Conservation (phyloP, 2,113 vertebrate species). For the Callaeas wilsoni region DNA sequence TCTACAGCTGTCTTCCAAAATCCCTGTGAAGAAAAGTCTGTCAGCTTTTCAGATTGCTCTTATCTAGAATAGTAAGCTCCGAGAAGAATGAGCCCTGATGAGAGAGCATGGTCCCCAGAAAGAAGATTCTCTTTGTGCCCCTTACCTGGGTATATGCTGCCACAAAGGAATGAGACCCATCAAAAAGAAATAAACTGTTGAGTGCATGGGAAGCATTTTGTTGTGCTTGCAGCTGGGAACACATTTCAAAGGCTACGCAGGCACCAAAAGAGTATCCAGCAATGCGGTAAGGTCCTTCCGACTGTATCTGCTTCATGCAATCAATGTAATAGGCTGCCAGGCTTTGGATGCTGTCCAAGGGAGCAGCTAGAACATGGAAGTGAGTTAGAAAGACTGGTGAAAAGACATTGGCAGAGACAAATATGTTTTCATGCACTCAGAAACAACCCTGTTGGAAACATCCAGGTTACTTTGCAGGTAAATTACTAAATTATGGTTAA, state of each 20-base stretch:
- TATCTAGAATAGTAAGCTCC: neutral
- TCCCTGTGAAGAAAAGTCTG: neutral
- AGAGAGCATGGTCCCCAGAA: neutral
- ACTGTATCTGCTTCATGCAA: constrained; percentile 85
- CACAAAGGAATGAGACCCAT: constrained; percentile 92
- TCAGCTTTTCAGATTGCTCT: neutral
- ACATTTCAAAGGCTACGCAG: constrained; percentile 98
- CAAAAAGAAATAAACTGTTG: constrained; percentile 88
- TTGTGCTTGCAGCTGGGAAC: constrained; percentile 86
- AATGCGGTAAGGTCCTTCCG: constrained; percentile 88
- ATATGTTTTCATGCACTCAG: neutral
- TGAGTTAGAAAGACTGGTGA: neutral
- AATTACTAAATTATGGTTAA: neutral
- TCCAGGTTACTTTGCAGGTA: neutral
- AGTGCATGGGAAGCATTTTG: constrained; percentile 66
- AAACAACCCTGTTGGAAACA: neutral
- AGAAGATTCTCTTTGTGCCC: neutral
- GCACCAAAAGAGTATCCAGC: constrained; percentile 96
- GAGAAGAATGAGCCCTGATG: neutral
- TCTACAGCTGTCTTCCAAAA: neutral
- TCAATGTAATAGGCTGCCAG: constrained; percentile 87
- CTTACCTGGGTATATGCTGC: constrained; percentile 92
- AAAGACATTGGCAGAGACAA: neutral
- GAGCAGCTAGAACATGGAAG: constrained; percentile 76
- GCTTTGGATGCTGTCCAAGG: constrained; percentile 89